Percentiles rank a stretch among this genome's conserved stretches.
Evolutionary conservation across 2,113 vertebrate genomes (phyloP).

Genomic region (Cervus canadensis): DNA sequence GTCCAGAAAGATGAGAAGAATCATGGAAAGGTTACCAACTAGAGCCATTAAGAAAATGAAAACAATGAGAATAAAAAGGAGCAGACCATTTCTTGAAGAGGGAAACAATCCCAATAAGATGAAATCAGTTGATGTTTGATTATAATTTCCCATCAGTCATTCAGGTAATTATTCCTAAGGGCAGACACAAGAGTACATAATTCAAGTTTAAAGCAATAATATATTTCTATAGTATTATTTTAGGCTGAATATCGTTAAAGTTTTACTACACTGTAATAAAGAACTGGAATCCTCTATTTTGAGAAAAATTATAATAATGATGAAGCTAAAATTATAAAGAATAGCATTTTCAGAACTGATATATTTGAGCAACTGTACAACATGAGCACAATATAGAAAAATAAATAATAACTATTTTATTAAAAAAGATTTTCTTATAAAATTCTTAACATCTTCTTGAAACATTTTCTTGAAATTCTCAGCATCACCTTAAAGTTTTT

Average conservation of each 20-base stretch:
- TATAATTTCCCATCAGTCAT: background rate
- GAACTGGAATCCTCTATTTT: background rate
- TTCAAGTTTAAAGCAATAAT: background rate
- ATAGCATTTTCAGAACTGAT: background rate
- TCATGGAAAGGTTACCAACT: background rate
- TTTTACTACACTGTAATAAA: background rate
- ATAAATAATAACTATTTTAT: background rate
- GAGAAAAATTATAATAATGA: background rate
- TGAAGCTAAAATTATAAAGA: background rate
- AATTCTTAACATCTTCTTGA: background rate
- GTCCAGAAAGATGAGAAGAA: background rate
- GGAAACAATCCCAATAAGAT: background rate
- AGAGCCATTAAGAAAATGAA: background rate
- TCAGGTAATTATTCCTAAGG: background rate
- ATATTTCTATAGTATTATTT: background rate
- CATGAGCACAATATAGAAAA: background rate
- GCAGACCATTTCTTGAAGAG: background rate
- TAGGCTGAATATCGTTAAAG: background rate
- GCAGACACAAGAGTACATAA: background rate
- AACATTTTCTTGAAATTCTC: background rate
- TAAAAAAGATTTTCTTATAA: background rate
- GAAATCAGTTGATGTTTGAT: background rate
- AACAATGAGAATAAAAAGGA: background rate
- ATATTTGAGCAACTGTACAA: background rate
- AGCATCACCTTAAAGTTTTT: background rate